Base-by-base conservation (phyloP, 23 tunicate species). In the Corella eumyota region DNA sequence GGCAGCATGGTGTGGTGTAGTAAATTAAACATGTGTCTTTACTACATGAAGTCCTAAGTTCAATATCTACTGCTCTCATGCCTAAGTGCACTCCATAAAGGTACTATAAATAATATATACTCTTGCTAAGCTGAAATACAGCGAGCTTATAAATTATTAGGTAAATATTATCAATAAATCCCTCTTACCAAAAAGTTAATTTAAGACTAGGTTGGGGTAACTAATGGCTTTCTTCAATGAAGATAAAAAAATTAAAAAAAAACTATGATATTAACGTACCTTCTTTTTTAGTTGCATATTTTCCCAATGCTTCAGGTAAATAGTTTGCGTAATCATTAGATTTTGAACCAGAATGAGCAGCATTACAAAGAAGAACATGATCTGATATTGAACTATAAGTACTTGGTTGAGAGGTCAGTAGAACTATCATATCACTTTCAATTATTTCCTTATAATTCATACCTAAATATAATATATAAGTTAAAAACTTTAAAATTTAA, bases 321-420 rank as follows among this genome's bases (percentile, higher is more conserved):
- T 68, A 44, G 11, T 60, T 47, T 20, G 73, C 62, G 61, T 57
- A 60, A 25, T 37, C 38, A 19, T 28, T 50, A n/a, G 50, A 26
- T 60, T 78, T 78, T 25, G 66, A 26, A 15, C 87, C 81, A 27
- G 77, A 64, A 53, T 75, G 82, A 34, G 73, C 54, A 7, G 78
- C 96, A 62, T 88, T 76, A 27, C 85, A 79, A 26, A 71, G 85
- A 5, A 88, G 81, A 13, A 81, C 78, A 60, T 68, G 73, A 49
- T 78, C 96, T 17, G 74, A 34, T 35, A 88, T 52, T 0, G 53
- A 35, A 36, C 96, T 88, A 72, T 65, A 83, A 13, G 96, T 88
- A 20, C 68, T 62, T 22, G 74, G 33, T 65, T 69, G 73, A 30
- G 55, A 47, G 4, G 80, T 31, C 25, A 88, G 81, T 0, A 88